Base-by-base conservation (phyloP, 1,140 invertebrate genomes). In the Danaus melanippus region DNA sequence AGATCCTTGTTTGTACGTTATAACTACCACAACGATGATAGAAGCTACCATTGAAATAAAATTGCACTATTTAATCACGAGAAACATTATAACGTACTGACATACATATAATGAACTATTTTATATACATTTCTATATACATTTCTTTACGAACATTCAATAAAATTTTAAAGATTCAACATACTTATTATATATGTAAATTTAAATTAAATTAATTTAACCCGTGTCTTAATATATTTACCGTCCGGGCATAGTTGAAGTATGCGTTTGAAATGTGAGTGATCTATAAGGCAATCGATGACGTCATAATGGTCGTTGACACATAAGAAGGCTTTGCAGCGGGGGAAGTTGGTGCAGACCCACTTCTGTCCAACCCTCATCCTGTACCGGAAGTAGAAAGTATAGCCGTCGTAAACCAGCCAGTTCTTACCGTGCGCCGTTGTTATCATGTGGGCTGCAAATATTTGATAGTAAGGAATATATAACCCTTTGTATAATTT, bases 351-450 rank as follows among this genome's bases (percentile, higher is more conserved):
- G 4, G 74, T 79, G 50, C 76, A 79, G 1, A 70, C 66, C 72
- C 74, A 79, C 40, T 74, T 74, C 15, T 60, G 53, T 1, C 75
- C 74, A 0, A 39, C 46, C 21, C 56, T 69, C 5, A 61, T 42
- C 43, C 64, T 71, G 53, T 81, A 78, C 0, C 78, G 61, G 21
- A 62, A 74, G 60, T 74, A 81, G 49, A 76, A 78, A 0, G 74
- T 78, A 45, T 70, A 73, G 0, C 72, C 71, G 10, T 72, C 50
- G 55, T 70, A 62, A 1, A 64, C 52, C 8, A 75, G 50, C 45
- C 60, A 71, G 7, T 55, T 60, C 44, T 64, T 76, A n/a, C 75
- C 75, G 10, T 58, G 66, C 3, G 56, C 55, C 70, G 75, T 67
- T 0, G 57, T 64, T 43, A 77, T 70, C 41, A 71, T 49, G 52